These are phyloP conservation scores for Salpingus planirostris DNA, from an alignment of 2,888 invertebrate genomes.

Conservation along the genomic window DNA sequence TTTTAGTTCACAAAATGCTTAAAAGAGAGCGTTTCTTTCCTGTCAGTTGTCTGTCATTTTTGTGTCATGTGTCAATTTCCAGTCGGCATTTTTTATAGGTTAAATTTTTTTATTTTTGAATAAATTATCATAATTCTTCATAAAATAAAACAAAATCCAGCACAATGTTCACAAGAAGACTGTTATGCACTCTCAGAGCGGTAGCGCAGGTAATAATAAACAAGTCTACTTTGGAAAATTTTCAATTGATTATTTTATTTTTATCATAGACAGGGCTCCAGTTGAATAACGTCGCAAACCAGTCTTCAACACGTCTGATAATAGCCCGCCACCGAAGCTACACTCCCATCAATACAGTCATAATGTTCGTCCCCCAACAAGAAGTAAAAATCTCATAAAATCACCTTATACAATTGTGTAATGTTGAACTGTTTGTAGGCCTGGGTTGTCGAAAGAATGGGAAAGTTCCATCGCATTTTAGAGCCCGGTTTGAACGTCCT, in stretches of 20 bases:
- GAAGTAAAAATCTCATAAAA: constrained; percentile 53
- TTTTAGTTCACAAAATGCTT: too few species aligned
- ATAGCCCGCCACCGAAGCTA: constrained; percentile 26
- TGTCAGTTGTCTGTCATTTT: too few species aligned
- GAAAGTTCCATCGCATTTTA: constrained; percentile 86
- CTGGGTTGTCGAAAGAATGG: constrained; percentile 98
- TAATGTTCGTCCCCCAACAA: constrained; percentile 99
- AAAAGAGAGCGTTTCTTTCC: too few species aligned
- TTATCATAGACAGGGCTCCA: too few species aligned
- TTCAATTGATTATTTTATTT: too few species aligned
- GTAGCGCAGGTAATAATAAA: constrained; percentile 2
- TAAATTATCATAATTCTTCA: not conserved
- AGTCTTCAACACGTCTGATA: too few species aligned
- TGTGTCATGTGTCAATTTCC: constrained; percentile 8
- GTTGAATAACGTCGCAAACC: too few species aligned
- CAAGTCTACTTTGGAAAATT: too few species aligned
- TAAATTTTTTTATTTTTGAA: constrained; percentile 8
- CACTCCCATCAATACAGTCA: constrained; percentile 81
- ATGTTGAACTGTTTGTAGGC: constrained; percentile 62
- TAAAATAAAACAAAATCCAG: not conserved
- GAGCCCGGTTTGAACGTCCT: constrained; percentile 92
- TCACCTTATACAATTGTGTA: constrained; percentile 2
- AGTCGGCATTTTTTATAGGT: constrained; percentile 9
- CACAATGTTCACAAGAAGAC: constrained; percentile 10
- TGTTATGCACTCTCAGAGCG: constrained; percentile 6